These are phyloP conservation scores for Cyclophora albipunctata DNA, from an alignment of 2,888 invertebrate species.

Conservation along the genomic window DNA sequence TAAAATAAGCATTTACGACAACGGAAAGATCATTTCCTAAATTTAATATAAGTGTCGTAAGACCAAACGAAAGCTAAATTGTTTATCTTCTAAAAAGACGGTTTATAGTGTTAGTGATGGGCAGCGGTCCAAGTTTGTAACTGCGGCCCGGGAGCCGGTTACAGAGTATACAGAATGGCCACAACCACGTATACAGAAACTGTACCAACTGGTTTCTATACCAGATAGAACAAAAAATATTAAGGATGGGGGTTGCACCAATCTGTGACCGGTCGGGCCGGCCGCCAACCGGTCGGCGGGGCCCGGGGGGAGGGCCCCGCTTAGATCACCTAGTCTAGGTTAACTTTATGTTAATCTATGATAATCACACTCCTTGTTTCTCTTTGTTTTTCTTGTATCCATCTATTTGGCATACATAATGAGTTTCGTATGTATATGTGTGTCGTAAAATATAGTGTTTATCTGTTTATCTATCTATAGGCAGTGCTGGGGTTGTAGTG, in stretches of 20 bases:
- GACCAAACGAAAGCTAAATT: constrained; percentile 6
- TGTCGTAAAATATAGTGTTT: constrained; percentile 9
- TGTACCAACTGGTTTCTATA: constrained; percentile 20
- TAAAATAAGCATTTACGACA: background rate
- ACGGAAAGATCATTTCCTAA: no score
- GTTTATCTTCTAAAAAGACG: constrained; percentile 14
- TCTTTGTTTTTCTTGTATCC: constrained; percentile 36
- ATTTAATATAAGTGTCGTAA: no score
- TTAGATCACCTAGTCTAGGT: constrained; percentile 16
- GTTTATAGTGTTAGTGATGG: constrained; percentile 12
- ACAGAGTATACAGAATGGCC: no score
- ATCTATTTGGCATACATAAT: constrained; percentile 29
- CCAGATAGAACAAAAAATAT: constrained; percentile 26
- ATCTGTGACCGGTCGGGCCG: constrained; percentile 33
- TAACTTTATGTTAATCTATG: constrained; percentile 47
- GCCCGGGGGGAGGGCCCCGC: no score
- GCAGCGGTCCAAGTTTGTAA: constrained; percentile 12
- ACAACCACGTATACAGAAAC: constrained; percentile 18
- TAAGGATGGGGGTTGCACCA: constrained; percentile 40
- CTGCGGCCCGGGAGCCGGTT: background rate
- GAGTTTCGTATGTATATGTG: constrained; percentile 14
- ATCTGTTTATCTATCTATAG: background rate
- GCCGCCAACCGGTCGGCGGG: constrained; percentile 19
- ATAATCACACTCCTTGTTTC: constrained; percentile 31
- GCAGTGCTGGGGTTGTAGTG: constrained; percentile 5